A percentile compares a stretch with the other conserved stretches of the same genome.
Conservation (phyloP, 2,797 vertebrate species). For the Clarias laeviceps region DNA sequence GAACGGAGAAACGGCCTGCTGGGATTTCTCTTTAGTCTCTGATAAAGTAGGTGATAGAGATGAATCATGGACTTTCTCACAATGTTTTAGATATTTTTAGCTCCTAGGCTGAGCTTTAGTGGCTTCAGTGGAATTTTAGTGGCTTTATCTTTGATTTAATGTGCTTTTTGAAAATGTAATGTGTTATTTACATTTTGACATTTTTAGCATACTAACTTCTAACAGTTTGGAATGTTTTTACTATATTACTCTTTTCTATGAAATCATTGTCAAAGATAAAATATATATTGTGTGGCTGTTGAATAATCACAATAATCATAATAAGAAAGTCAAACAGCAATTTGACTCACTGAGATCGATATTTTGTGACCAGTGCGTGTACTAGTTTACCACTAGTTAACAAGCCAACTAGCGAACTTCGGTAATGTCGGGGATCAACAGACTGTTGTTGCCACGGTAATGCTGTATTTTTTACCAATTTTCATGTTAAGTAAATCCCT, state of each 20-base stretch:
- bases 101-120: background rate
- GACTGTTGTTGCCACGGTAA: background rate
- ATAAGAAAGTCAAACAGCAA: background rate
- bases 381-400: background rate
- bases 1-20: constrained; percentile 20
- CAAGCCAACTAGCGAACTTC: background rate
- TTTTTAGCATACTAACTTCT: background rate
- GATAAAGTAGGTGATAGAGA: background rate
- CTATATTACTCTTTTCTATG: background rate
- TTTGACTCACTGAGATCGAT: background rate
- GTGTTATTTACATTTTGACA: background rate
- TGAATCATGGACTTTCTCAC: background rate
- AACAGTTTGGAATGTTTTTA: background rate
- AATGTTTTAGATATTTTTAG: background rate
- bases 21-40: constrained; percentile 17
- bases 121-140: background rate
- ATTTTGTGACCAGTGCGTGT: background rate
- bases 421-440: background rate
- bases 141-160: background rate
- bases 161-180: background rate
- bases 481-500: background rate
- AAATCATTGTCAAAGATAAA: background rate
- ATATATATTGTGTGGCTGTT: background rate
- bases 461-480: background rate
- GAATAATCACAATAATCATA: background rate